Evolutionary conservation across 2,797 vertebrate species (phyloP), one percentile per base, ranked within the genome.

Genomic region (Microchirus variegatus): DNA sequence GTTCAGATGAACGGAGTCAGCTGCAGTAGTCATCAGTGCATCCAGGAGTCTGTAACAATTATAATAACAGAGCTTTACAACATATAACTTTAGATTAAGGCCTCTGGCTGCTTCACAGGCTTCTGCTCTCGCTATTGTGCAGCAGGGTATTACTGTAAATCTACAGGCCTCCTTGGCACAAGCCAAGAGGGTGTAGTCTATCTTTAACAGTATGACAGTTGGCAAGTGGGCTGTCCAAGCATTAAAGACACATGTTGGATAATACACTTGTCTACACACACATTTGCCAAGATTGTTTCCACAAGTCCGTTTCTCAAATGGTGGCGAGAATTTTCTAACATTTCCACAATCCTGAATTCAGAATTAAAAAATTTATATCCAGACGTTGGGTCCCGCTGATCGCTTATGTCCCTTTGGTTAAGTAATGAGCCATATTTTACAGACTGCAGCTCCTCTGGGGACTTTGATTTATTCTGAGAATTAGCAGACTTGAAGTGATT

Each of bases 171-270:
- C 70, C 51, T 79, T 84, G 82, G 84, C 83, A 81, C 77, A 66
- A 58, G 45, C 38, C 45, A 38, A 58, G 49, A 70, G 77, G 51
- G 73, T 77, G 77, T 73, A 73, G 75, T 84, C 69, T 70, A 72
- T 83, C 81, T 88, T 80, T 71, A 84, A 85, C 82, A 82, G 71
- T 82, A 78, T 82, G 81, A 83, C 74, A 79, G 68, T 80, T 88
- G 82, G 83, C 85, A 77, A 81, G 78, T 72, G 61, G 62, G 67
- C 71, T 80, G 70, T 78, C 67, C 50, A 51, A 50, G 60, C 81
- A 88, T 88, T 87, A 51, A 89, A 86, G 75, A 90, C 88, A 89
- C 75, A 87, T 85, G 86, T 82, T 77, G 78, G 79, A 81, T 85
- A 78, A 84, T 70, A 80, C 74, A 83, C 73, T 82, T 83, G 83